A percentile compares a stretch with the other conserved stretches of the same genome.
Evolutionary conservation across 2,888 invertebrate species (phyloP).

Genomic region (Drosophila limbata): DNA sequence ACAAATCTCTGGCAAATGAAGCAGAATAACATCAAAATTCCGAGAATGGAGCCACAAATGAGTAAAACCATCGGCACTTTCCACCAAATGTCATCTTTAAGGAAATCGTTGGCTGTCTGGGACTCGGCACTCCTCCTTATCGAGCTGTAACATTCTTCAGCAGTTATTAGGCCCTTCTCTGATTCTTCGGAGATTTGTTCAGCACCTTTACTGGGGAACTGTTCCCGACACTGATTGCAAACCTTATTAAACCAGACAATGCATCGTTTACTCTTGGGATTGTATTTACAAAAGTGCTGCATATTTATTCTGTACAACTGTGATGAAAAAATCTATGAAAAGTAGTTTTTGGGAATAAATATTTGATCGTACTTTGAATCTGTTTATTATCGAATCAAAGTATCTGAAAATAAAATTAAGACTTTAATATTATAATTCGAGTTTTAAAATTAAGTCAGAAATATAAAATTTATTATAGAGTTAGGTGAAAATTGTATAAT

Average conservation of each 20-base stretch:
- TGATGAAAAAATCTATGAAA: conserved; percentile 16
- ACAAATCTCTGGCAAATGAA: conserved; percentile 28
- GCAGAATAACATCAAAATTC: conserved; percentile 24
- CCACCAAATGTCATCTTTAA: conserved; percentile 50
- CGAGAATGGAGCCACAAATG: conserved; percentile 30
- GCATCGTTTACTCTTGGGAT: conserved; percentile 40
- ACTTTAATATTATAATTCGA: neutral
- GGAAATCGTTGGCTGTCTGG: neutral
- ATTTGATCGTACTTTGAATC: neutral
- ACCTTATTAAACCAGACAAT: conserved; percentile 48
- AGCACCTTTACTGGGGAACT: conserved; percentile 14
- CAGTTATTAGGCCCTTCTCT: conserved; percentile 31
- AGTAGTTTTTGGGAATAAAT: neutral
- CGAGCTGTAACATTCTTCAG: conserved; percentile 57
- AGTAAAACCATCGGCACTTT: conserved; percentile 58
- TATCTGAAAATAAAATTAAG: neutral
- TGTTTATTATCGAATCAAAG: neutral
- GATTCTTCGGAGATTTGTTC: neutral
- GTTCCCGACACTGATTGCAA: conserved; percentile 39
- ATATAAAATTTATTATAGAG: conserved; percentile 16
- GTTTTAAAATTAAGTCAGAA: neutral
- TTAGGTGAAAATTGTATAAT: conserved; percentile 42
- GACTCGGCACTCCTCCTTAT: conserved; percentile 37
- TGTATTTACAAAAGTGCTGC: conserved; percentile 33
- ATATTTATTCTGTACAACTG: conserved; percentile 14